Conservation (phyloP, 2,888 invertebrate species). For the Crossocerus cetratus region DNA sequence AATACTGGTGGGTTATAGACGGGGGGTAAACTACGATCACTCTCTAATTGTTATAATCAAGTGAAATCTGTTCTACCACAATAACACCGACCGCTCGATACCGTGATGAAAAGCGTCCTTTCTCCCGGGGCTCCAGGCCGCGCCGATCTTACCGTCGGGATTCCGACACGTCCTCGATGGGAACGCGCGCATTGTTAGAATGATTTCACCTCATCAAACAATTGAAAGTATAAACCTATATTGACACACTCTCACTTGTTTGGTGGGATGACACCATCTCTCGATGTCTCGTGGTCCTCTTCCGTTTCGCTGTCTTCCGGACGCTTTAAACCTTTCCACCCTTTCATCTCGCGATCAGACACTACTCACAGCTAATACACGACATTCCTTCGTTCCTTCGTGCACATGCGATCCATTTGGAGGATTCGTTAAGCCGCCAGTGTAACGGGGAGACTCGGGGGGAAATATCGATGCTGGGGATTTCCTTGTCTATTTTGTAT, state of each 20-base stretch:
- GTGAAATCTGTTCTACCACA: slow-evolving; percentile 62
- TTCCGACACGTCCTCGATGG: slow-evolving; percentile 43
- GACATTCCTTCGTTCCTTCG: neutral
- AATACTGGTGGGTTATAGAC: no score
- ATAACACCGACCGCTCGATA: slow-evolving; percentile 40
- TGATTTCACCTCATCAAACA: slow-evolving; percentile 78
- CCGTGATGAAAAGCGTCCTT: slow-evolving; percentile 30
- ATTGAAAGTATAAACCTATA: slow-evolving; percentile 77
- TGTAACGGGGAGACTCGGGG: neutral
- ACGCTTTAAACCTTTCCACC: slow-evolving; percentile 10
- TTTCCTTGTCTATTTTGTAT: neutral
- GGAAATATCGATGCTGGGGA: neutral
- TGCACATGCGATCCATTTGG: neutral
- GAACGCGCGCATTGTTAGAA: slow-evolving; percentile 55
- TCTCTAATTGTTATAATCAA: slow-evolving; percentile 66
- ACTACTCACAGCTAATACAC: neutral
- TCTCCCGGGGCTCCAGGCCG: slow-evolving; percentile 32
- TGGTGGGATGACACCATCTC: slow-evolving; percentile 76
- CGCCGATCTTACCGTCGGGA: slow-evolving; percentile 51
- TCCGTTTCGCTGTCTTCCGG: slow-evolving; percentile 15
- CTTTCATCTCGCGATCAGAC: neutral
- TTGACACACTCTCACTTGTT: slow-evolving; percentile 78
- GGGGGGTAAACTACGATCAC: slow-evolving; percentile 31
- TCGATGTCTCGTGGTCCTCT: slow-evolving; percentile 33
- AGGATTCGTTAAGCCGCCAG: neutral